Conservation (phyloP, 2,888 invertebrate genomes). For the Scaptomyza caliginosa region DNA sequence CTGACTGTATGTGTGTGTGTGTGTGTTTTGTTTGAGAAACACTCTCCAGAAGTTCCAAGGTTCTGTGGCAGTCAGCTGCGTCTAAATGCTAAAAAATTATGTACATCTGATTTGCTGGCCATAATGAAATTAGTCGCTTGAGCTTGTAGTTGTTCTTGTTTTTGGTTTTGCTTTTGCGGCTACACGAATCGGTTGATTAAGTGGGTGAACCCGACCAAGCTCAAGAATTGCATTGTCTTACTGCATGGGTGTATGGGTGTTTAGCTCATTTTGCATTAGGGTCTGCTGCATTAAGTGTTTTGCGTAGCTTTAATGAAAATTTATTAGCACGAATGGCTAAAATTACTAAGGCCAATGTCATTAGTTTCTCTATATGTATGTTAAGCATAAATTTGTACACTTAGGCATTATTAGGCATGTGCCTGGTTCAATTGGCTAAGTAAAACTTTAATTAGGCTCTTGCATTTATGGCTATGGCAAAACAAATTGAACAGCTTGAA, state of each 20-base stretch:
- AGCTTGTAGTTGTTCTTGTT: slow-evolving; percentile 16
- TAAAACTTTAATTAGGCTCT: neutral
- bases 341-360: slow-evolving; percentile 37
- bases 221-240: slow-evolving; percentile 43
- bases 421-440: neutral
- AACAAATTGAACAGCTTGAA: neutral
- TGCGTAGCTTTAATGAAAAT: slow-evolving; percentile 55
- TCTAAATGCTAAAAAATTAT: slow-evolving; percentile 68
- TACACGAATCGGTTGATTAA: slow-evolving; percentile 35
- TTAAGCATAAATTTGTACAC: too few relatives aligned
- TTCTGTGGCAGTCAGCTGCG: slow-evolving; percentile 64
- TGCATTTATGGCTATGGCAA: neutral
- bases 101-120: slow-evolving; percentile 70
- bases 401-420: slow-evolving; percentile 4
- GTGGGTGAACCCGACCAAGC: slow-evolving; percentile 18
- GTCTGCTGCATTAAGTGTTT: slow-evolving; percentile 33
- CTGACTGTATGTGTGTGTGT: neutral
- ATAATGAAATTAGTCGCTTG: slow-evolving; percentile 67
- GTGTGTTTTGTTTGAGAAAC: slow-evolving; percentile 33
- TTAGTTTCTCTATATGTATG: slow-evolving; percentile 18
- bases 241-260: neutral
- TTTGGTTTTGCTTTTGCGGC: slow-evolving; percentile 20
- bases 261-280: slow-evolving; percentile 19
- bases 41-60: slow-evolving; percentile 63
- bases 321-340: slow-evolving; percentile 54